Percentiles rank a stretch among this genome's conserved stretches.
phyloP scores from a whole-genome alignment of 2,797 vertebrate genomes.

The Leucoraja ocellata region DNA sequence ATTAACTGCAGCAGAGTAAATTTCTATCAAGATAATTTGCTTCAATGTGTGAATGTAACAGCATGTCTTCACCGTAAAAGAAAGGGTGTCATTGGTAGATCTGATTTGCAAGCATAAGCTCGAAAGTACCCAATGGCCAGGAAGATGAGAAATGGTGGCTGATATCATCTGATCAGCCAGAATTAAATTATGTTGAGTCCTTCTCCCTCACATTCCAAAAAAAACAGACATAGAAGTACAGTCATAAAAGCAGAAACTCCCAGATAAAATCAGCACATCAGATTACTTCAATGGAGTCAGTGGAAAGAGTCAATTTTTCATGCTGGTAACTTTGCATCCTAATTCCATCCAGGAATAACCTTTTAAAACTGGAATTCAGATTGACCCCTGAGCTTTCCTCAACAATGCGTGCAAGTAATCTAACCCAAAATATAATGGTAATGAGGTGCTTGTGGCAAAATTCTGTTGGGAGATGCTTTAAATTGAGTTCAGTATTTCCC shows the following conservation, averaged over 20 bases:
- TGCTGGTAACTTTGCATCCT: neutral
- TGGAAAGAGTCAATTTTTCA: no score
- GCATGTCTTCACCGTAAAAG: neutral
- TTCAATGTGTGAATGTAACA: neutral
- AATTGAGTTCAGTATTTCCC: neutral
- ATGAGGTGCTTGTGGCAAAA: neutral
- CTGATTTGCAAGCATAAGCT: neutral
- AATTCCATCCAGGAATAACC: neutral
- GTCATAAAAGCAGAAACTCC: no score
- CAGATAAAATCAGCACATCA: no score
- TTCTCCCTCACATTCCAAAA: neutral
- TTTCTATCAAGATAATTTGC: neutral
- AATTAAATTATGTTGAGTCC: neutral
- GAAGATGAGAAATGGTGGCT: neutral
- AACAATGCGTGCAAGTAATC: neutral
- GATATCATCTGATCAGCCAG: neutral
- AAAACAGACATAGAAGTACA: no score
- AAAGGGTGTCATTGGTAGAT: neutral
- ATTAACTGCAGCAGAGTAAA: conserved; percentile 18
- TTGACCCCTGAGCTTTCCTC: neutral
- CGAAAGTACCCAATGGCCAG: neutral
- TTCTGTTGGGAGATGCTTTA: neutral
- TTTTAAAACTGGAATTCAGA: neutral
- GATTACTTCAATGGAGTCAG: no score
- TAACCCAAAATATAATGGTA: neutral